Evolutionary conservation across 2,888 invertebrate genomes (phyloP), one percentile per base, ranked within the genome.

Genomic region (Zygaena filipendulae): DNA sequence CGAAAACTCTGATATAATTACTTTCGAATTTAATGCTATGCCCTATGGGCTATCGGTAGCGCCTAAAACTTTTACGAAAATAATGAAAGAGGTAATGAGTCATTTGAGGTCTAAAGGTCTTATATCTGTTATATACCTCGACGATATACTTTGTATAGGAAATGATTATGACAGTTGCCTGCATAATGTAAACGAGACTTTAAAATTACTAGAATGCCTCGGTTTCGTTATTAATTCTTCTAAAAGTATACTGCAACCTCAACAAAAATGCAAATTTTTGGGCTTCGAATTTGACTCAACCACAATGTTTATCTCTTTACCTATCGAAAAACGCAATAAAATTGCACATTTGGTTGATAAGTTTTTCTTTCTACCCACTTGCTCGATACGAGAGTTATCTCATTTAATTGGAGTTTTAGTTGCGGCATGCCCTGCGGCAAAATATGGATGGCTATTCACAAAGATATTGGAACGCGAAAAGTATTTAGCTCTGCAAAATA

Each of bases 401-500:
- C 22, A 30, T 3, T 16, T 38, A 1, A 30, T 32, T 7, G 34
- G 34, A 3, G 27, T 34, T 7, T 18, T 38, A 4, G 25, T 10
- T 11, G 23, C 38, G 0, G 31, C 35, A 2, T 38, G 33, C 14
- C 36, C 30, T 10, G 32, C 35, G 7, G 23, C 27, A 4, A 24
- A 24, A 22, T 35, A 32, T 16, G 24, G 32, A n/a, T 37, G 35
- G 34, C 4, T 40, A 3, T 38, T 32, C 11, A 40, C 38, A 3
- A 36, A 38, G 13, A 21, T 10, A 3, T n/a, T 40, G 5, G 40
- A 40, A 25, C 13, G 36, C 7, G 14, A 29, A 21, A 38, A 40
- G 27, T 38, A 23, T 9, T 12, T 40, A n/a, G 13, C 16, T 2
- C 10, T 37, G 10, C 14, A 19, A 19, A 14, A 21, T 4, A 6